Percentiles rank a stretch among this genome's conserved stretches.
phyloP scores from a whole-genome alignment of 53 echinoderm and acorn worm genomes.

The Patiria pectinifera region DNA sequence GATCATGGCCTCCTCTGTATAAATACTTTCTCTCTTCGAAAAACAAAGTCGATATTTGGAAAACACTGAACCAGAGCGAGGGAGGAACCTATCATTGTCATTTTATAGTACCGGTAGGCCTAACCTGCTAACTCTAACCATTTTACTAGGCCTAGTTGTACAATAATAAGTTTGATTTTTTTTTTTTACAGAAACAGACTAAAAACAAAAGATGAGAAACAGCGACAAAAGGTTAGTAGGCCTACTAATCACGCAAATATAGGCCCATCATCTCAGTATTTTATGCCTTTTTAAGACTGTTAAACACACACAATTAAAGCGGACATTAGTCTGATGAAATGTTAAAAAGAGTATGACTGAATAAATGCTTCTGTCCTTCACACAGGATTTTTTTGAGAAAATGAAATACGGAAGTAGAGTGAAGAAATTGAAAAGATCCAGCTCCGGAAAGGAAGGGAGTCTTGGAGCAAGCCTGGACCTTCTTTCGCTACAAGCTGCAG shows the following conservation, averaged over 20 bases:
- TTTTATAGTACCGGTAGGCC: too few relatives aligned
- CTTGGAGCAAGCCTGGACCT: slow-evolving; percentile 75
- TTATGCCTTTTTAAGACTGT: too few relatives aligned
- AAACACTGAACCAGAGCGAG: too few relatives aligned
- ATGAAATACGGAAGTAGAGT: slow-evolving; percentile 76
- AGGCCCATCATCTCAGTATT: background rate
- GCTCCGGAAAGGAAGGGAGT: slow-evolving; percentile 29
- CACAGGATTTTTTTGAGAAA: slow-evolving; percentile 92
- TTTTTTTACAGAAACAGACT: slow-evolving; percentile 67
- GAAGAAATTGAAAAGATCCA: slow-evolving; percentile 22
- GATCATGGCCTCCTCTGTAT: too few relatives aligned
- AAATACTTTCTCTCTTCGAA: too few relatives aligned
- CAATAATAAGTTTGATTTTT: background rate
- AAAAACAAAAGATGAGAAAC: slow-evolving; percentile 76
- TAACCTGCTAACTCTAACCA: too few relatives aligned
- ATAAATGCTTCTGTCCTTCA: background rate
- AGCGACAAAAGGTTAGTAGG: slow-evolving; percentile 74
- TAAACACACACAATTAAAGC: too few relatives aligned
- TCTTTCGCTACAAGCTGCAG: slow-evolving; percentile 82
- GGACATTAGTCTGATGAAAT: too few relatives aligned
- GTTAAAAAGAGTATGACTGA: background rate
- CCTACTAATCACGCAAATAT: background rate
- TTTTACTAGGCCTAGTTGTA: too few relatives aligned
- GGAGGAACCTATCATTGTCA: too few relatives aligned
- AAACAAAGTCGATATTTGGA: too few relatives aligned